Percentiles rank a stretch among this genome's conserved stretches.
These are phyloP conservation scores for Brachionus koreanus DNA, from an alignment of 1,140 invertebrate genomes.

Conservation along the genomic window DNA sequence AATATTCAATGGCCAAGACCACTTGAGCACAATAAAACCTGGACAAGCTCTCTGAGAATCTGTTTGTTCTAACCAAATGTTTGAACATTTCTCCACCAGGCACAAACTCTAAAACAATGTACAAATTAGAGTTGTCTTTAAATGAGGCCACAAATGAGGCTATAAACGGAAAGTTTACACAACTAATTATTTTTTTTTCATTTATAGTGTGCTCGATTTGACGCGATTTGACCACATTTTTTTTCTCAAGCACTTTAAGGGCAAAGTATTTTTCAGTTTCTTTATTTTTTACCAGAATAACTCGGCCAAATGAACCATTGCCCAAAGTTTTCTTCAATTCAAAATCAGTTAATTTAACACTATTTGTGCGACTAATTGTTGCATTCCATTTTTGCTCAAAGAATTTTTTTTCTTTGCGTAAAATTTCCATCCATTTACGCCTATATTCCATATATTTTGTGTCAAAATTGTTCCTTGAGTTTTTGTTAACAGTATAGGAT, in stretches of 20 bases:
- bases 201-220: constrained; percentile 91
- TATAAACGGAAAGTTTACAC: constrained; percentile 88
- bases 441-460: constrained; percentile 39
- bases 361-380: neutral
- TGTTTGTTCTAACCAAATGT: constrained; percentile 80
- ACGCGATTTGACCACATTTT: constrained; percentile 68
- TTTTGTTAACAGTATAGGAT: neutral
- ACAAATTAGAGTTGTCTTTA: constrained; percentile 81
- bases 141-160: constrained; percentile 88
- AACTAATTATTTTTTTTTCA: constrained; percentile 88
- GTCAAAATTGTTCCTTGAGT: neutral
- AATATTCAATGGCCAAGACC: constrained; percentile 83
- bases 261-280: neutral
- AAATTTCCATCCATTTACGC: constrained; percentile 41
- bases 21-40: constrained; percentile 92
- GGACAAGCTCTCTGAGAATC: constrained; percentile 67
- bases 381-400: constrained; percentile 16
- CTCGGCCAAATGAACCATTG: constrained; percentile 41
- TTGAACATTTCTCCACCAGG: constrained; percentile 98
- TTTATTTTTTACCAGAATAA: constrained; percentile 32
- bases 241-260: constrained; percentile 32
- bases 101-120: constrained; percentile 97
- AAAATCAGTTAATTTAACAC: neutral
- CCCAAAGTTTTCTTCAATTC: constrained; percentile 34
- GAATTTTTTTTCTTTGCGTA: constrained; percentile 6